phyloP scores from a whole-genome alignment of 1,140 invertebrate species.

The Homalodisca vitripennis region DNA sequence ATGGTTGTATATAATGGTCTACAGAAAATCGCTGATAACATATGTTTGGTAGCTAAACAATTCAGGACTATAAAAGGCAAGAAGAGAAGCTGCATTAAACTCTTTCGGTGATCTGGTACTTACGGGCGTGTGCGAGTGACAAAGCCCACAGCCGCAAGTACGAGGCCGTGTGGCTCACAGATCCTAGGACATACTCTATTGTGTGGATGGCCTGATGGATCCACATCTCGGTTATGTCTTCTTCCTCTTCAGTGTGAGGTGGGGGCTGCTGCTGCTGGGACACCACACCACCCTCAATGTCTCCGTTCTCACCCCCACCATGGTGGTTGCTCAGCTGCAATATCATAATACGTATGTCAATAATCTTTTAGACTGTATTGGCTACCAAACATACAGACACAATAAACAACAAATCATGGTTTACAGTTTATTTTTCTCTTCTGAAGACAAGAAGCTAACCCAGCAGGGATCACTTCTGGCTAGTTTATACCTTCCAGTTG shows the following conservation, averaged over 20 bases:
- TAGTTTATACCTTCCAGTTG: no score
- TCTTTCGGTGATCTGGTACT: no score
- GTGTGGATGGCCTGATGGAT: slow-evolving; percentile 99
- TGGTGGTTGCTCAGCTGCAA: slow-evolving; percentile 41
- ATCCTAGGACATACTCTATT: slow-evolving; percentile 97
- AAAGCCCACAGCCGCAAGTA: slow-evolving; percentile 98
- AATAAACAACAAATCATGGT: no score
- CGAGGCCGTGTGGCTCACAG: slow-evolving; percentile 98
- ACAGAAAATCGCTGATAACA: background rate
- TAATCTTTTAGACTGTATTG: no score
- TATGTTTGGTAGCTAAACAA: background rate
- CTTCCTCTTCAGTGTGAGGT: slow-evolving; percentile 67
- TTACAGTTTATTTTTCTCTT: no score
- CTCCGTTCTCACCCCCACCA: slow-evolving; percentile 41
- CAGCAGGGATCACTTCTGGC: no score
- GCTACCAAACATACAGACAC: no score
- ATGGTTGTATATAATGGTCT: background rate
- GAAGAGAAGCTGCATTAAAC: background rate
- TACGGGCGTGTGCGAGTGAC: slow-evolving; percentile 91
- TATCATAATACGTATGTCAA: no score
- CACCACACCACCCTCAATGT: slow-evolving; percentile 68
- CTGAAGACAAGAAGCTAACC: no score
- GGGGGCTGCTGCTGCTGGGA: slow-evolving; percentile 62
- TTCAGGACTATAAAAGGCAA: background rate
- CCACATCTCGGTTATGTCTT: slow-evolving; percentile 87